Conservation (phyloP, 1,140 invertebrate genomes). For the Drosophila busckii region DNA sequence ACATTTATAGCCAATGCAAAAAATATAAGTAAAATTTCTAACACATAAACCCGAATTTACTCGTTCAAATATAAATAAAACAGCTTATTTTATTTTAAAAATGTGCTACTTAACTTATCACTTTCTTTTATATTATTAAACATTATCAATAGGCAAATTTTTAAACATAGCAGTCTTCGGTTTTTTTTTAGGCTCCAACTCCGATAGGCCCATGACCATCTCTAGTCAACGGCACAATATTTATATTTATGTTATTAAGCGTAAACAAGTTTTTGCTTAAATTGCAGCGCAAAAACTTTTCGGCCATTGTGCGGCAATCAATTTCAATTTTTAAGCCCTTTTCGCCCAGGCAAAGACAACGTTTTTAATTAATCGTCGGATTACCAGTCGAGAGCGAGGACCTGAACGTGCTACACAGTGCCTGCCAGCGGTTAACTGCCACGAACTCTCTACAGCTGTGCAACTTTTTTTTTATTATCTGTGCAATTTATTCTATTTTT, state of each 20-base stretch:
- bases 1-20: too few relatives aligned
- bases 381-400: constrained; percentile 40
- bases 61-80: too few relatives aligned
- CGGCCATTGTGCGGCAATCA: constrained; percentile 51
- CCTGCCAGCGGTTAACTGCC: constrained; percentile 48
- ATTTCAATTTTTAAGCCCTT: constrained; percentile 75
- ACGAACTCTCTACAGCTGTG: constrained; percentile 44
- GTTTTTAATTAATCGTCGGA: constrained; percentile 75
- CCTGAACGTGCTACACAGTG: constrained; percentile 18
- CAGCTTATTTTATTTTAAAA: too few relatives aligned
- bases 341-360: constrained; percentile 58
- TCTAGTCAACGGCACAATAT: too few relatives aligned
- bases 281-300: constrained; percentile 50
- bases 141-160: too few relatives aligned
- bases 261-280: constrained; percentile 46
- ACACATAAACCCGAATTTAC: too few relatives aligned
- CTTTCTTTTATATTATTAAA: too few relatives aligned
- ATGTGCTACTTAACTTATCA: too few relatives aligned
- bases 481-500: constrained; percentile 72
- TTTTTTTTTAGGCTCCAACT: too few relatives aligned
- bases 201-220: too few relatives aligned
- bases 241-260: constrained; percentile 65
- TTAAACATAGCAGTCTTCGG: too few relatives aligned
- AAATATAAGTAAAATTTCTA: too few relatives aligned
- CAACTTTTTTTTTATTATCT: constrained; percentile 76